Conservation (phyloP, 2,113 vertebrate genomes). For the Rhombomys opimus region DNA sequence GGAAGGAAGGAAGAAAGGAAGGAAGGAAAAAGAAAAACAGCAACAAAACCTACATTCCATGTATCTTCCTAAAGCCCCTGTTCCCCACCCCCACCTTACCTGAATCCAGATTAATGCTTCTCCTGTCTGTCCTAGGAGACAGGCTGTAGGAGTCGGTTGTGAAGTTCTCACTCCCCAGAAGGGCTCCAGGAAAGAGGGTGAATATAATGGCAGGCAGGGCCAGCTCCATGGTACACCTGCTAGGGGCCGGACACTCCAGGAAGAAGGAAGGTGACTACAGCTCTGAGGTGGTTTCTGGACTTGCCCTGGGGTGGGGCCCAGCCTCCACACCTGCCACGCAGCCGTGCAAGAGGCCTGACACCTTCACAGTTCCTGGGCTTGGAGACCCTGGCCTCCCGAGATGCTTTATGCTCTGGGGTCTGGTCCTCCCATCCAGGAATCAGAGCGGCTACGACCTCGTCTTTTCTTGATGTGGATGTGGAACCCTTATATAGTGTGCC, state of each 20-base stretch:
- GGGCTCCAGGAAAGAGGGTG: background rate
- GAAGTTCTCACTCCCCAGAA: background rate
- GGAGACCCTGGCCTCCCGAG: background rate
- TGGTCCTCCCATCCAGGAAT: background rate
- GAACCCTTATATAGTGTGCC: background rate
- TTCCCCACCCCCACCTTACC: background rate
- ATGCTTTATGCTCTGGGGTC: background rate
- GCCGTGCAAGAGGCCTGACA: background rate
- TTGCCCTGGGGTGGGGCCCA: background rate
- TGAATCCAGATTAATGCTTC: background rate
- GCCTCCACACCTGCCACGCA: background rate
- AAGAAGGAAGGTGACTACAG: background rate
- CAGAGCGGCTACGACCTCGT: background rate
- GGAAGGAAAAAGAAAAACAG: too few species aligned
- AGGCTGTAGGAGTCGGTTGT: too few species aligned
- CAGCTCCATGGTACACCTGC: background rate
- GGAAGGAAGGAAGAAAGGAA: too few species aligned
- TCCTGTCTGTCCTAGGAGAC: accelerated
- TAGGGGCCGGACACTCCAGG: background rate
- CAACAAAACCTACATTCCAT: background rate
- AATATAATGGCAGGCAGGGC: background rate
- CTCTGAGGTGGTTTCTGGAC: background rate
- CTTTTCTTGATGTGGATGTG: background rate
- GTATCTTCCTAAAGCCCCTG: background rate
- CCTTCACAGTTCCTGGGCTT: background rate